Base-by-base conservation (phyloP, 1,140 invertebrate species). In the Tetragonula clypearis region DNA sequence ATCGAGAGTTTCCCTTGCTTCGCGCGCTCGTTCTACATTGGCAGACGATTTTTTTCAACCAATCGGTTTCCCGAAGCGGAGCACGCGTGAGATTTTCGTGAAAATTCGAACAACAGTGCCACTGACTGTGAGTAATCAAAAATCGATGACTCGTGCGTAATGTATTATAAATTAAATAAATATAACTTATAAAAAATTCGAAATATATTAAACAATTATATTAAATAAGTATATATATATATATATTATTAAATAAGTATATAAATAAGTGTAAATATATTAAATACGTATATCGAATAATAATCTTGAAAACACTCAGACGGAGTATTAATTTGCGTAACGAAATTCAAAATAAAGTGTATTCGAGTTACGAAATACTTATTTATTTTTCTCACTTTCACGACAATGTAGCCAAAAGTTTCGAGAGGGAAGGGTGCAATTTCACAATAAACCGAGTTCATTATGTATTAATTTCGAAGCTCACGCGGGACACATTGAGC, bases 11-110 rank as follows among this genome's bases (percentile, higher is more conserved):
- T 82, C 19, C n/a, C 55, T 30, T 21, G 30, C 26, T 60, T 41
- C 49, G 15, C 15, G 41, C n/a, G 17, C n/a, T 55, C 49, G 19
- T 53, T 65, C 23, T 69, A 87, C 84, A 56, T 65, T 23, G 65
- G 56, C 49, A 65, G 53, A 49, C 53, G 66, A 86, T 66, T 78
- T 66, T 78, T 82, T 56, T 85, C 65, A 66, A 53, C 58, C 56
- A 83, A 79, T 65, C 56, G 66, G 53, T 76, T 55, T 49, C 60
- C 8, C 23, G 35, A 87, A 86, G 72, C 75, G 65, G 17, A 26
- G 30, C 68, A 60, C 35, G 65, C n/a, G 68, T 86, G 66, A 80
- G 53, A 80, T 75, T 35, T 35, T 23, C 58, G 65, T 74, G 56
- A 35, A 35, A 1, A 30, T 30, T 30, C 30, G 30, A 30, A 30